A percentile compares a stretch with the other conserved stretches of the same genome.
Conservation (phyloP, 92 coral and sea anemone species). For the Porites cylindrica region DNA sequence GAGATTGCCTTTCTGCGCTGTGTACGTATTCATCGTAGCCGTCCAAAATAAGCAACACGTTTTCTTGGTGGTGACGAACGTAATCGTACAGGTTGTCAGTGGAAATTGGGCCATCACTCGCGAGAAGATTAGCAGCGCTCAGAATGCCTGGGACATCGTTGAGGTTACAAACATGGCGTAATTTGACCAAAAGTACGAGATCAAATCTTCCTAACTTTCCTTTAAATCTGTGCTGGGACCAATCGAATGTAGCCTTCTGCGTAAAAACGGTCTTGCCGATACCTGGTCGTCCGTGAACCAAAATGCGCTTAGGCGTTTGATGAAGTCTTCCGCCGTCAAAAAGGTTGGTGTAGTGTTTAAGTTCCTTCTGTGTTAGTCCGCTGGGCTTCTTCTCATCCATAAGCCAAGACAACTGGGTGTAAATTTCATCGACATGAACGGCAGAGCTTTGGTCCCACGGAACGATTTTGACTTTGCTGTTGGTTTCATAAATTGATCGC, state of each 20-base stretch:
- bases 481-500: too few species aligned
- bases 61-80: background rate
- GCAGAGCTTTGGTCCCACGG: too few species aligned
- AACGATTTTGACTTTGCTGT: too few species aligned
- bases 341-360: too few species aligned
- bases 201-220: background rate
- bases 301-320: too few species aligned
- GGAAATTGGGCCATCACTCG: background rate
- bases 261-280: background rate
- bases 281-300: background rate
- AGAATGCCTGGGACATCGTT: background rate
- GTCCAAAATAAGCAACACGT: conserved; percentile 1
- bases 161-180: background rate
- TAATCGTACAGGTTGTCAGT: background rate
- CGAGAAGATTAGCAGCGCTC: background rate
- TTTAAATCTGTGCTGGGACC: background rate
- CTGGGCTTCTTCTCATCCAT: too few species aligned
- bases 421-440: too few species aligned
- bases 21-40: conserved; percentile 8
- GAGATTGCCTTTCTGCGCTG: background rate
- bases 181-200: background rate
- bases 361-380: too few species aligned
- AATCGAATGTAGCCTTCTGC: background rate
- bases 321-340: too few species aligned
- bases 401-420: too few species aligned